Evolutionary conservation across 1,140 invertebrate species (phyloP).

Genomic region (Tetragonula clypearis): DNA sequence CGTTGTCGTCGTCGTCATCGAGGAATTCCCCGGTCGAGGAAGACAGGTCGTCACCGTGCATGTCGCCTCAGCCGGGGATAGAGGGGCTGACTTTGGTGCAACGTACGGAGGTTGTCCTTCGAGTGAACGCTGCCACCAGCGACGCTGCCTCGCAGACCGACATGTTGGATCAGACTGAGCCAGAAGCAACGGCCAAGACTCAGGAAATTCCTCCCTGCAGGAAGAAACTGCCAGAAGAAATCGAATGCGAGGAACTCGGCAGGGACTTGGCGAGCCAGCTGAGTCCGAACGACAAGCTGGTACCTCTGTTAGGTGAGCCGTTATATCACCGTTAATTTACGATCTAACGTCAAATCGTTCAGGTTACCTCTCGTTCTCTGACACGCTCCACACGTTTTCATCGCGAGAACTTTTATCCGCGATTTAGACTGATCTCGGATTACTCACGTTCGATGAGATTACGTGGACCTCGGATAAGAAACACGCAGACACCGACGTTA

Average conservation of each 20-base stretch:
- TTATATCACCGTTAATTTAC: not conserved
- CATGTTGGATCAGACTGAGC: slow-evolving; percentile 65
- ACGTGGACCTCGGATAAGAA: slow-evolving; percentile 7
- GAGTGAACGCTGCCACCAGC: slow-evolving; percentile 84
- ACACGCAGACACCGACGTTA: not conserved
- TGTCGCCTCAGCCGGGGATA: slow-evolving; percentile 78
- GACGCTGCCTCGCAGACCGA: slow-evolving; percentile 86
- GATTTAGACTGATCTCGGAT: not conserved
- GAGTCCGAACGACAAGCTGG: slow-evolving; percentile 86
- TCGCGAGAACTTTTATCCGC: not conserved
- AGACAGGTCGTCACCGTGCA: slow-evolving; percentile 70
- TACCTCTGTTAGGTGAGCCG: slow-evolving; percentile 86
- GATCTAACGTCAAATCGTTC: not conserved
- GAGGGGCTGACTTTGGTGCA: slow-evolving; percentile 84
- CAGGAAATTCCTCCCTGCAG: slow-evolving; percentile 73
- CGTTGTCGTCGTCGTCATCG: slow-evolving; percentile 70
- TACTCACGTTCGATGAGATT: not conserved
- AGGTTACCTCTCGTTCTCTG: not conserved
- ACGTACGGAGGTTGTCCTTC: slow-evolving; percentile 84
- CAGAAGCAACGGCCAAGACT: slow-evolving; percentile 23
- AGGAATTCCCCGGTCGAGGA: slow-evolving; percentile 68
- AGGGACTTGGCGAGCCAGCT: slow-evolving; percentile 88
- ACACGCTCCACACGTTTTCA: not conserved
- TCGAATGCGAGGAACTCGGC: slow-evolving; percentile 90
- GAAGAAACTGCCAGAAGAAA: slow-evolving; percentile 88